Percentiles rank a stretch among this genome's conserved stretches.
Conservation (phyloP, 2,797 vertebrate species). For the Esox masquinongy region DNA sequence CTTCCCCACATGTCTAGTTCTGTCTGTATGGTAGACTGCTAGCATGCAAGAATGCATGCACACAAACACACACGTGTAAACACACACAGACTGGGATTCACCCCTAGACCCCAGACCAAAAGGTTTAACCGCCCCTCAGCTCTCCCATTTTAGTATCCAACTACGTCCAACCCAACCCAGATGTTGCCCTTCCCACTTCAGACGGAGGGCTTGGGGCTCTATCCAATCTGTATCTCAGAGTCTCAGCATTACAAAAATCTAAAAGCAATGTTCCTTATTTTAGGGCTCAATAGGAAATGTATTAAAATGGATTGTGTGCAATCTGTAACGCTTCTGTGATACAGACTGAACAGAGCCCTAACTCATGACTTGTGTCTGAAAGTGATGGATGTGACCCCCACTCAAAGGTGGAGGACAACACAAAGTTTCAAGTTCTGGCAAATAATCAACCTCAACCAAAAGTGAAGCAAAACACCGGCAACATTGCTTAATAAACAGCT, state of each 20-base stretch:
- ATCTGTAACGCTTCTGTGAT: no score
- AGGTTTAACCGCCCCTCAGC: conserved; percentile 58
- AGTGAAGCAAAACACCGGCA: conserved; percentile 7
- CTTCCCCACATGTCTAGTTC: conserved; percentile 52
- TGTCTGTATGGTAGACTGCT: conserved; percentile 44
- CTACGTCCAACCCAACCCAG: conserved; percentile 62
- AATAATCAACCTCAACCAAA: not conserved
- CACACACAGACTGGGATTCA: conserved; percentile 42
- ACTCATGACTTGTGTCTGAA: no score
- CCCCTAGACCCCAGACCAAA: conserved; percentile 55
- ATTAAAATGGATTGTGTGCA: no score
- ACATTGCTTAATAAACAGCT: conserved; percentile 40
- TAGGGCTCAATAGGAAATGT: no score
- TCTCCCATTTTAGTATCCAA: conserved; percentile 64
- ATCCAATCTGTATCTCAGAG: no score
- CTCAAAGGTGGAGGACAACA: not conserved
- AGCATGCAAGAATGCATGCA: not conserved
- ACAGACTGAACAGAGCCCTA: no score
- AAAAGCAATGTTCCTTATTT: no score
- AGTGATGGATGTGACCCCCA: not conserved
- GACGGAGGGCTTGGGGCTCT: no score
- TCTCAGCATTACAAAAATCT: no score
- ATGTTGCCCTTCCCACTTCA: conserved; percentile 39
- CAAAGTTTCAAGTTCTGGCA: not conserved
- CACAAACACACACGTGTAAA: not conserved